A percentile compares a stretch with the other conserved stretches of the same genome.
Conservation (phyloP, 1,140 invertebrate genomes). For the Parapsyche elsis region DNA sequence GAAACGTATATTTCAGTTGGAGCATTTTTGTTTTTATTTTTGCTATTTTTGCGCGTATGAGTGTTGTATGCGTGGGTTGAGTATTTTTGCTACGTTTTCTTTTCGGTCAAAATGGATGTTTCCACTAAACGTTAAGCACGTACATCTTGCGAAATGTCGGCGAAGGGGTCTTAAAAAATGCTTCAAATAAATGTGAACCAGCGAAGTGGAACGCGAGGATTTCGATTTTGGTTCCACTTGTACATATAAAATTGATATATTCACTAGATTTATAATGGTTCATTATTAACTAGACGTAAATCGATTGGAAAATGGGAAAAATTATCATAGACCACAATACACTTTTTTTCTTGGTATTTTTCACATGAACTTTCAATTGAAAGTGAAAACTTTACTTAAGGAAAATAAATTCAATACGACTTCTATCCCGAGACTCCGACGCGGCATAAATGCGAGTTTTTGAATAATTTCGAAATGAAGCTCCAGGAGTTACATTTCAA, state of each 20-base stretch:
- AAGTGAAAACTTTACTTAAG: no score
- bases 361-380: no score
- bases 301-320: no score
- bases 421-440: background rate
- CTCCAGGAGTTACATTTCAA: background rate
- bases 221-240: background rate
- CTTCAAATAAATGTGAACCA: slow-evolving; percentile 39
- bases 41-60: background rate
- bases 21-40: slow-evolving; percentile 3
- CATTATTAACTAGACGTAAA: no score
- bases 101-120: slow-evolving; percentile 41
- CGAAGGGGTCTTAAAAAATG: slow-evolving; percentile 31
- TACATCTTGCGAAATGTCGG: slow-evolving; percentile 42
- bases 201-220: slow-evolving; percentile 11
- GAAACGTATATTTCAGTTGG: slow-evolving; percentile 17
- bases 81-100: slow-evolving; percentile 39
- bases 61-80: slow-evolving; percentile 12
- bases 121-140: slow-evolving; percentile 44
- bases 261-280: no score
- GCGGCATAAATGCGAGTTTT: background rate
- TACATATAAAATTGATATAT: no score
- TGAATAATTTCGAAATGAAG: slow-evolving; percentile 17
- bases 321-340: no score
- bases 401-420: no score
- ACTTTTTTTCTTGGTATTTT: no score